Evolutionary conservation across 2,888 invertebrate species (phyloP), one percentile per base, ranked within the genome.

Genomic region (Crepidodera aurea): DNA sequence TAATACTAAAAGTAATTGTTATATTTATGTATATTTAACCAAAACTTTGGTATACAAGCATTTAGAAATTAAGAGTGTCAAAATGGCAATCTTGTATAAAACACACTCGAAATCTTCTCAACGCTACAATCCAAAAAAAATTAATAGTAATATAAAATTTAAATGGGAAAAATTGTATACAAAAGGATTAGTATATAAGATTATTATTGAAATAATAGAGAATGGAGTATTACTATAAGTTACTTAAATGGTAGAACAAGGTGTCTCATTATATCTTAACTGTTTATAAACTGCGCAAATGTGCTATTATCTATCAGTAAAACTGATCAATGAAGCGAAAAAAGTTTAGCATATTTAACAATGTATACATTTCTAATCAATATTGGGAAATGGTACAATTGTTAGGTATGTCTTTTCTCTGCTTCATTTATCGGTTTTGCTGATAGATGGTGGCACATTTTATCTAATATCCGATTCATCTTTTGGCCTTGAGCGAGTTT

Each of bases 1-100:
- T 13, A n/a, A 34, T 13, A 34, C 22, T 2, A 2, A 22, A 16
- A 44, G 34, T 3, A 56, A 54, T 62, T 15, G 44, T 61, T 59
- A 48, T 55, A 55, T 34, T 58, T 69, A 66, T 68, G 63, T 72
- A 69, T 71, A 70, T 70, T 73, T 68, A 74, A 73, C 73, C 73
- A 72, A 74, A 71, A 73, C 75, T 75, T 75, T 75, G 75, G 75
- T 72, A 75, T 71, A 73, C 65, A 75, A 75, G 75, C 73, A 71
- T 69, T 71, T 68, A 70, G 48, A 69, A 71, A 69, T 67, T 64
- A 69, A 62, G 65, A 66, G 66, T 65, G 69, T 59, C 66, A 68
- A 69, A 71, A 70, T 70, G 69, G 69, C 69, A 70, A 72, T 66
- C 65, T 64, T 64, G 66, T 66, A 71, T 71, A 68, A 66, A 70